These are phyloP conservation scores for Coenonympha glycerion DNA, from an alignment of 2,888 invertebrate genomes.

Conservation along the genomic window DNA sequence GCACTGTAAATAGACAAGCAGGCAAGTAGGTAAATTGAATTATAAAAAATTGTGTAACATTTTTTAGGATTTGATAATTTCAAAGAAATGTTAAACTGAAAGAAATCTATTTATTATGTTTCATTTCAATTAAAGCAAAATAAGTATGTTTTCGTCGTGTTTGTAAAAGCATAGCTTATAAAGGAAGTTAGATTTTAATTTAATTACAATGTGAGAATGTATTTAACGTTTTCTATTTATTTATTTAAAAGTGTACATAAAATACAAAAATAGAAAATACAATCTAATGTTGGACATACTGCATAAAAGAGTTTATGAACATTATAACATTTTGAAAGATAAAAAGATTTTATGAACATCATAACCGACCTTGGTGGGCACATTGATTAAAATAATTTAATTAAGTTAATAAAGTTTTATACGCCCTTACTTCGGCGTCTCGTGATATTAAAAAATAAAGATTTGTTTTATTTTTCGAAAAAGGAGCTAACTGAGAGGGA, in stretches of 20 bases:
- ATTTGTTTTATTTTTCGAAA: neutral
- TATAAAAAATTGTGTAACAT: too few relatives aligned
- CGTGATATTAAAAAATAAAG: neutral
- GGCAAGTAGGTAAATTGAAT: too few relatives aligned
- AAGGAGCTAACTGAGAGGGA: too few relatives aligned
- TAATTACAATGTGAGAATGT: too few relatives aligned
- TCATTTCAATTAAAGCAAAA: too few relatives aligned
- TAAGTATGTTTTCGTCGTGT: too few relatives aligned
- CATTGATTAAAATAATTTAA: constrained; percentile 6
- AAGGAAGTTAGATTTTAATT: too few relatives aligned
- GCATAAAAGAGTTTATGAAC: constrained; percentile 2
- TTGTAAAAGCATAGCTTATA: too few relatives aligned
- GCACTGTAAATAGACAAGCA: too few relatives aligned
- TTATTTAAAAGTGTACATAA: neutral
- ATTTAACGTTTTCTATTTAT: neutral
- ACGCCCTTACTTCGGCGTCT: neutral
- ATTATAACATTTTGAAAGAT: neutral
- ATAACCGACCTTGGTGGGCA: constrained; percentile 1
- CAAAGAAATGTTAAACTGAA: too few relatives aligned
- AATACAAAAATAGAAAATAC: neutral
- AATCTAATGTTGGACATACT: neutral
- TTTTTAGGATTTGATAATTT: too few relatives aligned
- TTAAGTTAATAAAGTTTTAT: constrained; percentile 8
- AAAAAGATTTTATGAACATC: neutral
- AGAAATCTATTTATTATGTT: too few relatives aligned